A percentile compares a stretch with the other conserved stretches of the same genome.
Conservation (phyloP, 2,113 vertebrate genomes). For the Xenotilapia leptura region DNA sequence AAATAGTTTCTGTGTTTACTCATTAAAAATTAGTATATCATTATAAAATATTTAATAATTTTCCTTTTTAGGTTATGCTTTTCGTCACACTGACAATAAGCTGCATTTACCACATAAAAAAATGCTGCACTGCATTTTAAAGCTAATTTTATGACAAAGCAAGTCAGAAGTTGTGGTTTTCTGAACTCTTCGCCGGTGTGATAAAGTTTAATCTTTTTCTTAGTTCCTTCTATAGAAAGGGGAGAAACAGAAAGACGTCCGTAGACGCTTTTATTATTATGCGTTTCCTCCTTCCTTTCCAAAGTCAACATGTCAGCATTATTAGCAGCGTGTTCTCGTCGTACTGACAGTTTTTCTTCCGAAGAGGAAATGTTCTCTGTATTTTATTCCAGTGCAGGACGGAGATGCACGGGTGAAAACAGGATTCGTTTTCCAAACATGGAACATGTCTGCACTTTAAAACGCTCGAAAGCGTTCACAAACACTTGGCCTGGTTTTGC, state of each 20-base stretch:
- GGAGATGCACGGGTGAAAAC: not conserved
- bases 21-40: not conserved
- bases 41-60: not conserved
- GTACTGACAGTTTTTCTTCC: not conserved
- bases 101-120: not conserved
- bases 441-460: not conserved
- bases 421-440: not conserved
- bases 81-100: accelerated
- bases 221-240: accelerated
- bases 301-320: not conserved
- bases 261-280: not conserved
- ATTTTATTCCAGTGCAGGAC: not conserved
- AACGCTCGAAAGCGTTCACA: not conserved
- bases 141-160: accelerated
- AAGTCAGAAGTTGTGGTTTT: not conserved
- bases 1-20: not conserved
- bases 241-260: accelerated
- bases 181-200: accelerated
- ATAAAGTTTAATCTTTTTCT: not conserved
- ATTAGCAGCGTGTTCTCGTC: not conserved
- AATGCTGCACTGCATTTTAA: not conserved
- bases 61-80: not conserved
- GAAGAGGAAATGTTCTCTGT: accelerated
- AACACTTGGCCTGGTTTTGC: not conserved
- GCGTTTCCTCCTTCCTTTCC: not conserved